These are phyloP conservation scores for Saccostrea glomerata DNA, from an alignment of 1,140 invertebrate genomes.

Conservation along the genomic window DNA sequence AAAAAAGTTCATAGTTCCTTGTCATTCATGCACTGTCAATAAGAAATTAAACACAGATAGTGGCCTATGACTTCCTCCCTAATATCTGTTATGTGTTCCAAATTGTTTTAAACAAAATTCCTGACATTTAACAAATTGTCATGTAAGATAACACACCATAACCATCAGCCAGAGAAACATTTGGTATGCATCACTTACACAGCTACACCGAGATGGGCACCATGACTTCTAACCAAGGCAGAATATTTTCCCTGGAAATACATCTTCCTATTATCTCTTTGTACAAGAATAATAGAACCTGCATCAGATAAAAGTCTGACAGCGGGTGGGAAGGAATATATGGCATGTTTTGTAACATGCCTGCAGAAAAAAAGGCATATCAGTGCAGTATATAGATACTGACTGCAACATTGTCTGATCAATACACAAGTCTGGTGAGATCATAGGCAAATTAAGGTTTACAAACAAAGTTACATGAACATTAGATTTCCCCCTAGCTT, in stretches of 20 bases:
- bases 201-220: slow-evolving; percentile 10
- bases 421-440: slow-evolving; percentile 10
- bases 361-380: neutral
- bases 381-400: neutral
- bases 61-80: neutral
- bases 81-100: neutral
- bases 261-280: slow-evolving; percentile 24
- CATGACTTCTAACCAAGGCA: slow-evolving; percentile 3
- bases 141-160: slow-evolving; percentile 27
- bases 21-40: neutral
- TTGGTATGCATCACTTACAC: slow-evolving; percentile 34
- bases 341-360: slow-evolving; percentile 21
- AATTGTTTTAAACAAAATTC: slow-evolving; percentile 30
- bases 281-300: slow-evolving; percentile 30
- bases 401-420: neutral
- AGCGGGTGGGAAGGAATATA: neutral
- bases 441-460: neutral
- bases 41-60: neutral
- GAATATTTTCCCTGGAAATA: slow-evolving; percentile 26
- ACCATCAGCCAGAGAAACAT: slow-evolving; percentile 7
- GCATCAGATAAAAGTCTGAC: slow-evolving; percentile 21
- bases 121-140: slow-evolving; percentile 33
- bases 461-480: neutral
- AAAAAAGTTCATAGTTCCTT: neutral
- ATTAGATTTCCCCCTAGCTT: neutral